phyloP scores from a whole-genome alignment of 2,888 invertebrate species.

The Drosophila neonasuta region DNA sequence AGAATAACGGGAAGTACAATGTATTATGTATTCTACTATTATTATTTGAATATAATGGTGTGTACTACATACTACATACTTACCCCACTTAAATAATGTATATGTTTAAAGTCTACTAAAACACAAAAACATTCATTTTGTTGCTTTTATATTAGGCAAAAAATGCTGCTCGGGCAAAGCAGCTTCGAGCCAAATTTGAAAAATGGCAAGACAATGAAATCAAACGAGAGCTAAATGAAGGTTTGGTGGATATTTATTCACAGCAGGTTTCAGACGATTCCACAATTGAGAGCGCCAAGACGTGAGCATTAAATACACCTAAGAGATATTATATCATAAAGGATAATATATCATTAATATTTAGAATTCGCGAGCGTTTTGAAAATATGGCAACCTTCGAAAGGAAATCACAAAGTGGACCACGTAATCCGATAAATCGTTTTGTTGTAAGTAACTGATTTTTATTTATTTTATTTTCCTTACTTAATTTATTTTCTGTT shows the following conservation, averaged over 20 bases:
- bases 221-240: constrained; percentile 83
- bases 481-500: neutral
- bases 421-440: constrained; percentile 90
- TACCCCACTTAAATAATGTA: too few species aligned
- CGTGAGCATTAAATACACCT: constrained; percentile 81
- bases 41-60: too few species aligned
- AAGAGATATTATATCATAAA: neutral
- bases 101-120: too few species aligned
- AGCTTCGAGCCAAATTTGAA: constrained; percentile 93
- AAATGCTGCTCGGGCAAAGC: constrained; percentile 90
- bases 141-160: constrained; percentile 83
- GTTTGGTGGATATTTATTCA: constrained; percentile 81
- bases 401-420: constrained; percentile 83
- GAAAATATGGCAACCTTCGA: constrained; percentile 89
- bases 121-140: neutral
- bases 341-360: constrained; percentile 34
- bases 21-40: too few species aligned
- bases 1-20: neutral
- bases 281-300: constrained; percentile 93
- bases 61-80: too few species aligned
- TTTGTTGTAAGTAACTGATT: constrained; percentile 90
- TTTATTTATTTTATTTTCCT: neutral
- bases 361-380: constrained; percentile 92
- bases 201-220: constrained; percentile 90
- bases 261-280: constrained; percentile 85